Evolutionary conservation across 2,888 invertebrate genomes (phyloP).

Genomic region (Leptopilina syphax): DNA sequence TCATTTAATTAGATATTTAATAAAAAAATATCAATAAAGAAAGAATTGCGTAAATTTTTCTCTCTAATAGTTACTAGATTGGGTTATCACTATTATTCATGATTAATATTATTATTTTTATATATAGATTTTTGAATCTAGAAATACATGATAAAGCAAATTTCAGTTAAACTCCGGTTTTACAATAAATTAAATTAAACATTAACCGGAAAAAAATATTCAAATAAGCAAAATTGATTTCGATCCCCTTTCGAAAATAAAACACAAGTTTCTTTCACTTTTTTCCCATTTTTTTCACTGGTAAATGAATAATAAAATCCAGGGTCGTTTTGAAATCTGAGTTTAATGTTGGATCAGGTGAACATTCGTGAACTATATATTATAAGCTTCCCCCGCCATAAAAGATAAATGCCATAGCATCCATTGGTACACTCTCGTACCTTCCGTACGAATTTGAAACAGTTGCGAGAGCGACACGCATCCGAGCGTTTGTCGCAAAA

Average conservation of each 20-base stretch:
- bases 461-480: constrained; percentile 63
- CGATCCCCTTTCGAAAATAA: too few relatives aligned
- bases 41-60: too few relatives aligned
- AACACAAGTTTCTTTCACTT: neutral
- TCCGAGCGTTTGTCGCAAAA: constrained; percentile 53
- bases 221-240: too few relatives aligned
- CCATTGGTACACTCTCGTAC: constrained; percentile 64
- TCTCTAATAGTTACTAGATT: too few relatives aligned
- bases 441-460: constrained; percentile 57
- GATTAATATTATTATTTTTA: too few relatives aligned
- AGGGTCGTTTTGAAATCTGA: constrained; percentile 23
- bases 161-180: neutral
- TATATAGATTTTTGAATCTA: too few relatives aligned
- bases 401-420: constrained; percentile 68
- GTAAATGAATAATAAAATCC: constrained; percentile 5
- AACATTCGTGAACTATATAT: constrained; percentile 54
- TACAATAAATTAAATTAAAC: too few relatives aligned
- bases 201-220: neutral
- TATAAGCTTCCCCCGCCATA: constrained; percentile 59
- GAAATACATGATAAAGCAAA: too few relatives aligned
- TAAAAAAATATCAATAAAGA: too few relatives aligned
- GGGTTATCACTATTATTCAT: too few relatives aligned
- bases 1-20: too few relatives aligned
- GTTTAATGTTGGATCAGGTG: constrained; percentile 33
- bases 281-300: neutral